Conservation (phyloP, 2,888 invertebrate species). For the Esperia sulphurella region DNA sequence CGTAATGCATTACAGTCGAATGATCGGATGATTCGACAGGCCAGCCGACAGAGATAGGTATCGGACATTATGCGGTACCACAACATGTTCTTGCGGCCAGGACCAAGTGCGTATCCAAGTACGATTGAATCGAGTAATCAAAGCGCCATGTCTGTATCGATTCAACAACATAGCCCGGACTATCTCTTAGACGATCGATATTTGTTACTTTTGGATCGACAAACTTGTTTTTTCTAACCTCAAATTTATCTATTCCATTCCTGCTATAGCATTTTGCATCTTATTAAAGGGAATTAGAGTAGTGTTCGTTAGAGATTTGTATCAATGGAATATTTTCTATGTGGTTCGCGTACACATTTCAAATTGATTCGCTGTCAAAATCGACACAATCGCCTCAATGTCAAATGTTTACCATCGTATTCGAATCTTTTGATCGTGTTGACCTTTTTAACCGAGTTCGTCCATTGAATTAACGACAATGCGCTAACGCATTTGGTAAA, state of each 20-base stretch:
- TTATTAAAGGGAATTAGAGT: slow-evolving; percentile 20
- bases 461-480: slow-evolving; percentile 37
- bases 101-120: slow-evolving; percentile 51
- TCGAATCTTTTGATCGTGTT: slow-evolving; percentile 49
- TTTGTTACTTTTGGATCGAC: slow-evolving; percentile 64
- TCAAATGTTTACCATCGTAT: slow-evolving; percentile 63
- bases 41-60: slow-evolving; percentile 66
- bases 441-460: slow-evolving; percentile 45
- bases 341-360: slow-evolving; percentile 41
- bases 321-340: slow-evolving; percentile 6
- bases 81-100: slow-evolving; percentile 46
- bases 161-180: slow-evolving; percentile 64
- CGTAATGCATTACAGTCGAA: slow-evolving; percentile 60
- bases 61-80: slow-evolving; percentile 57
- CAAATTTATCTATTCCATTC: slow-evolving; percentile 20
- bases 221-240: slow-evolving; percentile 38
- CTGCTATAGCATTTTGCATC: slow-evolving; percentile 24
- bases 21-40: slow-evolving; percentile 58
- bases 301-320: slow-evolving; percentile 4
- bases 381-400: slow-evolving; percentile 61
- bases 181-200: slow-evolving; percentile 70
- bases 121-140: slow-evolving; percentile 74
- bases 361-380: slow-evolving; percentile 72
- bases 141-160: slow-evolving; percentile 73
- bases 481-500: slow-evolving; percentile 42